Evolutionary conservation across 2,113 vertebrate genomes (phyloP), one percentile per base, ranked within the genome.

Genomic region (Butorides virescens): DNA sequence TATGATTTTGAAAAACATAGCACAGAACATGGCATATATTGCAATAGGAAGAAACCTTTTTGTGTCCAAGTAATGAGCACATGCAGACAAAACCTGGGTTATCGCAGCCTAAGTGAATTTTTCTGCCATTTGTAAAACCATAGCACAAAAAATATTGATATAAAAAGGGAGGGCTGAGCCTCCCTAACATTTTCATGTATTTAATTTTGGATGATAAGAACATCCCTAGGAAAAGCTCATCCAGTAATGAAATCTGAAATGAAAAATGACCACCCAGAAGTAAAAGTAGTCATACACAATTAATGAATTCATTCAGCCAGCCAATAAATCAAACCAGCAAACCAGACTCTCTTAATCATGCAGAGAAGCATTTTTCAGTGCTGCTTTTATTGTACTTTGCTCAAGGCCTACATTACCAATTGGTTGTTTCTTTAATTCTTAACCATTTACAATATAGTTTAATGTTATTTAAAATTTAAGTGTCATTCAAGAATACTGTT

Each of bases 261-360:
- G 71, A 97, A 94, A 96, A 96, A 97, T 89, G 89, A 79, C 70
- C 81, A 95, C 91, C 79, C 37, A 96, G 89, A 94, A 95, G 91
- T 88, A 92, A 93, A 94, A 97, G 95, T 91, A 79, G 81, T 94
- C 91, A 93, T 95, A 93, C 87, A 96, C 84, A 97, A 95, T 97
- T 96, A 97, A 95, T 96, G 66, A 95, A 93, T 91, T 92, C 53
- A 87, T 87, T 95, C 92, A 95, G 81, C 62, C 62, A 94, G 44
- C 44, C 80, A 97, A 94, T 97, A 97, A 89, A 97, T 97, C 94
- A 97, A 92, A 90, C 26, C 55, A 93, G 91, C 61, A 93, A 94
- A 78, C 39, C 73, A 79, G 89, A 79, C 74, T 89, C 77, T 63
- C 85, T 91, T 95, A 88, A 94, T 95, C 76, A 89, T 46, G 50